Evolutionary conservation across 2,113 vertebrate species (phyloP).

Genomic region (Aptenodytes patagonicus): DNA sequence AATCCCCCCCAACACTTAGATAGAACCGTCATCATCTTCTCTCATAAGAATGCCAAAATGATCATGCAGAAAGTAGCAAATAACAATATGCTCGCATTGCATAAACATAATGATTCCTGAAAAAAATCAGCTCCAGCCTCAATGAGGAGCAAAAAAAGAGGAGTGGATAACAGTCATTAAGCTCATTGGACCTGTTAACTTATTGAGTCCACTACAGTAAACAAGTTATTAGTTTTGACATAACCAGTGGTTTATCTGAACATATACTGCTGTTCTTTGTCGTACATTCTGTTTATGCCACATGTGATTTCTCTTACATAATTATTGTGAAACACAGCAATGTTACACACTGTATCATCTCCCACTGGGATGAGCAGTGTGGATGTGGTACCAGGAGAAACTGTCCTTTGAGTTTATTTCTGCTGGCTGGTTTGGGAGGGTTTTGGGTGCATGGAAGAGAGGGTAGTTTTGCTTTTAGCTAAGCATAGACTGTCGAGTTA

Average conservation of each 20-base stretch:
- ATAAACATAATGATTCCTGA: slow-evolving; percentile 41
- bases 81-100: slow-evolving; percentile 57
- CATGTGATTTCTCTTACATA: slow-evolving; percentile 67
- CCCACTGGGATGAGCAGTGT: slow-evolving; percentile 52
- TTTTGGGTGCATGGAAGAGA: background rate
- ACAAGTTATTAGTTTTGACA: slow-evolving; percentile 72
- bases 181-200: slow-evolving; percentile 64
- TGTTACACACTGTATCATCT: slow-evolving; percentile 39
- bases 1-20: slow-evolving; percentile 27
- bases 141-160: slow-evolving; percentile 1
- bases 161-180: slow-evolving; percentile 14
- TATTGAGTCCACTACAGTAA: slow-evolving; percentile 51
- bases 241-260: slow-evolving; percentile 67
- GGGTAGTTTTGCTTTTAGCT: slow-evolving; percentile 22
- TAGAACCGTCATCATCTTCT: slow-evolving; percentile 28
- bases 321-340: slow-evolving; percentile 57
- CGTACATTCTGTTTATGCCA: slow-evolving; percentile 61
- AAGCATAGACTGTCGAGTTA: slow-evolving; percentile 14
- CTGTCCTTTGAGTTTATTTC: slow-evolving; percentile 58
- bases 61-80: slow-evolving; percentile 45
- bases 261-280: slow-evolving; percentile 62
- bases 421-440: background rate
- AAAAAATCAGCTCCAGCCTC: background rate
- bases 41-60: slow-evolving; percentile 38
- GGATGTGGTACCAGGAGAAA: slow-evolving; percentile 45